These are phyloP conservation scores for Grantiella picta DNA, from an alignment of 2,113 vertebrate genomes.

Conservation along the genomic window DNA sequence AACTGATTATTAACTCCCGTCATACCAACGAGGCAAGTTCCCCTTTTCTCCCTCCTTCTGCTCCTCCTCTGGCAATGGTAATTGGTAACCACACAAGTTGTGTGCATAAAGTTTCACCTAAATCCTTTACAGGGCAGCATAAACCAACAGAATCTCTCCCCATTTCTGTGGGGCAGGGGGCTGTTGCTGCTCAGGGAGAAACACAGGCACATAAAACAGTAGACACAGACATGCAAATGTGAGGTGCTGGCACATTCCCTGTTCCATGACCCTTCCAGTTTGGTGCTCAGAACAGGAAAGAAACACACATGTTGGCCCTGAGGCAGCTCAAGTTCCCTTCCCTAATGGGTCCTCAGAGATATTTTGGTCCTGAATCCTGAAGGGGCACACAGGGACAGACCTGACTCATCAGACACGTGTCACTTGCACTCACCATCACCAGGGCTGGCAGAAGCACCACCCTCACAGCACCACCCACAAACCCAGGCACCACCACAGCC, in stretches of 20 bases:
- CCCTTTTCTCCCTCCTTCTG: not conserved
- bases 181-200: not conserved
- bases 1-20: slow-evolving; percentile 45
- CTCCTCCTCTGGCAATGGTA: not conserved
- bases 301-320: not conserved
- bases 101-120: not conserved
- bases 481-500: not conserved
- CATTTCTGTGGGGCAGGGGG: not conserved
- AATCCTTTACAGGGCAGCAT: not conserved
- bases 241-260: not conserved
- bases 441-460: not conserved
- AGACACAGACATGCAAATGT: not conserved
- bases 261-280: not conserved
- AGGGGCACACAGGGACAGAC: not conserved
- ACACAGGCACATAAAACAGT: not conserved
- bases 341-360: not conserved
- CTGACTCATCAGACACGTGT: not conserved
- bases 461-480: not conserved
- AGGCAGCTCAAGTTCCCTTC: not conserved
- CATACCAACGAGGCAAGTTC: not conserved
- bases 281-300: not conserved
- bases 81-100: not conserved
- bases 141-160: not conserved
- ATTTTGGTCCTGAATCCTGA: not conserved
- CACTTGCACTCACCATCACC: not conserved